Base-by-base conservation (phyloP, 2,888 invertebrate genomes). In the Idaea biselata region DNA sequence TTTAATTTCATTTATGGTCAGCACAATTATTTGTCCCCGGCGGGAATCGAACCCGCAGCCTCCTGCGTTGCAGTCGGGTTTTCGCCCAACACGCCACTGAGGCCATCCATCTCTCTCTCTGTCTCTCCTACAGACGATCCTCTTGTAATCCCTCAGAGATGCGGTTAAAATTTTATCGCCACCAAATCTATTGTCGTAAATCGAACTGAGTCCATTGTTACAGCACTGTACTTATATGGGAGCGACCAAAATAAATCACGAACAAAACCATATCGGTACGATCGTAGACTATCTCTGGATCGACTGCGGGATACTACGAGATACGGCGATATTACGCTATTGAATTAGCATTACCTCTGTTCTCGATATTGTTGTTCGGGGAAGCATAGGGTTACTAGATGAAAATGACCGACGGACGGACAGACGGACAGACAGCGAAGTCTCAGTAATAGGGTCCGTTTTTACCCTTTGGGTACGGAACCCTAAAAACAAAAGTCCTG, bases 191-290 rank as follows among this genome's bases (percentile, higher is more conserved):
- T 74, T 83, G 83, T 89, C 89, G 91, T 92, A 91, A 91, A 91
- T 91, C 88, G 79, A 82, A 80, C 80, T 78, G 77, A 77, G 78
- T 67, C 89, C 90, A 92, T 91, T 92, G 92, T 91, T 90, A 85
- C 84, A 73, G 82, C 82, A 83, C 82, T 74, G 81, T 79, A 82
- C 91, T 89, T 91, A 91, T 91, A 91, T 88, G 92, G 91, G 79
- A 84, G 87, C 86, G 87, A 81, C 88, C 84, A 82, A 90, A 90
- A 91, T 91, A 91, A 91, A 92, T 91, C 91, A 91, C 91, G 90
- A 90, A 80, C 83, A 80, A 80, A 84, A 86, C 89, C 89, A 89
- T 91, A 91, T 91, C 91, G 86, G 89, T 79, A 77, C 82, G 82
- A 89, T 89, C 89, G 86, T 83, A 85, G 86, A 84, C 84, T 88